Evolutionary conservation across 2,113 vertebrate genomes (phyloP).

Genomic region (Tylochromis polylepis): DNA sequence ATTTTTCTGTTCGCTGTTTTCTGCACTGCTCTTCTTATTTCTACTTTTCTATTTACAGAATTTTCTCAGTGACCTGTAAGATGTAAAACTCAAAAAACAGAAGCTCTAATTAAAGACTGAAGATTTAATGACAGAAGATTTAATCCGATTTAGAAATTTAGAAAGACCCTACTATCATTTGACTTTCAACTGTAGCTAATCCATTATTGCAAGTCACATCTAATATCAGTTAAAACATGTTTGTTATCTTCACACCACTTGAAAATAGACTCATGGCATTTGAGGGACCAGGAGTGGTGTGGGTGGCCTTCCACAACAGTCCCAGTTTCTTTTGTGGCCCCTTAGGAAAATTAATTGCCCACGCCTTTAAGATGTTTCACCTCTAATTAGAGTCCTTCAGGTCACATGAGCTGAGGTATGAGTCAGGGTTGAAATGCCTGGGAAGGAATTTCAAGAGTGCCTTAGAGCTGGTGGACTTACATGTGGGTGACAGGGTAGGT

Average conservation of each 20-base stretch:
- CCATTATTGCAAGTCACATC: fast-evolving
- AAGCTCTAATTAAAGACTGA: background rate
- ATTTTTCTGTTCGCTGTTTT: background rate
- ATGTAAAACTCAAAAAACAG: background rate
- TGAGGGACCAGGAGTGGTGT: background rate
- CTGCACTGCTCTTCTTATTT: background rate
- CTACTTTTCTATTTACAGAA: background rate
- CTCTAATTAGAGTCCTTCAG: background rate
- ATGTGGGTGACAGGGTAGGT: background rate
- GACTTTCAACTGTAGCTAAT: background rate
- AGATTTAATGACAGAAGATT: background rate
- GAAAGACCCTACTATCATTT: background rate
- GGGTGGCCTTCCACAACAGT: background rate
- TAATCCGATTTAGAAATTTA: background rate
- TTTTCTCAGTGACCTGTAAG: background rate
- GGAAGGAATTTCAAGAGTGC: background rate
- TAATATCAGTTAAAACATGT: background rate
- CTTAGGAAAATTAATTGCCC: background rate
- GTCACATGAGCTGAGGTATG: background rate
- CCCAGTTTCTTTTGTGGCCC: background rate
- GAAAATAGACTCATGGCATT: background rate
- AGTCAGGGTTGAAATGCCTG: background rate
- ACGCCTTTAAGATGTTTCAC: background rate
- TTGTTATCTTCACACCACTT: background rate
- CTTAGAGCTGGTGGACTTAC: background rate